Percentiles rank a stretch among this genome's conserved stretches.
Conservation (phyloP, 2,888 invertebrate species). For the Notocelia uddmanniana region DNA sequence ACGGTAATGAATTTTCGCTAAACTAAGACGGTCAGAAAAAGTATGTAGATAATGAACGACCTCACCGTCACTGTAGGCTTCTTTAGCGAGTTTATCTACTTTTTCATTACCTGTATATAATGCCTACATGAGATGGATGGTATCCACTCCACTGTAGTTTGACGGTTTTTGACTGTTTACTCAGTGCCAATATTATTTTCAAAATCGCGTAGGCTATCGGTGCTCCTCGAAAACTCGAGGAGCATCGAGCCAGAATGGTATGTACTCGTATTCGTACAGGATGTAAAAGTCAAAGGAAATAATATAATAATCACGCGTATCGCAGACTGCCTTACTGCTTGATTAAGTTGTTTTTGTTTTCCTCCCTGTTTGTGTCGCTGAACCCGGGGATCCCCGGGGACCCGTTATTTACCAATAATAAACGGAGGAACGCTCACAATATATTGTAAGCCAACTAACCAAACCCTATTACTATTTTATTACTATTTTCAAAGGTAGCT, state of each 20-base stretch:
- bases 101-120: too few species aligned
- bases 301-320: not conserved
- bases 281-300: not conserved
- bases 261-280: not conserved
- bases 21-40: too few species aligned
- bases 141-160: too few species aligned
- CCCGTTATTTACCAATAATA: slow-evolving; percentile 32
- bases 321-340: not conserved
- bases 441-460: slow-evolving; percentile 1
- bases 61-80: too few species aligned
- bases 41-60: too few species aligned
- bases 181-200: too few species aligned
- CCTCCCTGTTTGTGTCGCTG: slow-evolving; percentile 11
- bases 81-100: too few species aligned
- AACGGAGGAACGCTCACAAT: not conserved
- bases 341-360: slow-evolving; percentile 26
- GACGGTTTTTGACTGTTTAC: too few species aligned
- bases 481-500: not conserved
- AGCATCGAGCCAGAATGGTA: not conserved
- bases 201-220: too few species aligned
- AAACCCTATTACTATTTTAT: slow-evolving; percentile 6
- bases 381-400: not conserved
- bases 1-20: too few species aligned
- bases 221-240: too few species aligned
- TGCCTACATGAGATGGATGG: too few species aligned